Evolutionary conservation across 2,113 vertebrate species (phyloP).

Genomic region (Edolisoma coerulescens): DNA sequence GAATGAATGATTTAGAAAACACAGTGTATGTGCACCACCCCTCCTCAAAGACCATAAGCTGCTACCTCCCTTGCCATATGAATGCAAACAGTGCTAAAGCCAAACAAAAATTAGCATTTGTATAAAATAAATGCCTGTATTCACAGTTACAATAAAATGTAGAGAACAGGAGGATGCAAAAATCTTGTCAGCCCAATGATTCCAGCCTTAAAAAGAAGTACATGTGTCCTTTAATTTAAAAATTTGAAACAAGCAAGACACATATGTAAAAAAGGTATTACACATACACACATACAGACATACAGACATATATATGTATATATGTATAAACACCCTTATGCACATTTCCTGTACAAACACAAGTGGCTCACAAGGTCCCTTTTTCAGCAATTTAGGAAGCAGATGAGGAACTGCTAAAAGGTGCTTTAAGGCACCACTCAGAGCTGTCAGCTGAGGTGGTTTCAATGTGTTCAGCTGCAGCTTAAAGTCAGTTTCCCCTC

Average conservation of each 20-base stretch:
- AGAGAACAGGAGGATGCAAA: neutral
- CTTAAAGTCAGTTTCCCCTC: neutral
- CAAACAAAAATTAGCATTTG: neutral
- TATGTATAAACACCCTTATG: fast-evolving
- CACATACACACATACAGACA: too few species aligned
- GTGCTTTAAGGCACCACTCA: neutral
- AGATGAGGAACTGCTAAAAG: neutral
- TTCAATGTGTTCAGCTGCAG: neutral
- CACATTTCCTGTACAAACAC: neutral
- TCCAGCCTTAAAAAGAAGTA: neutral
- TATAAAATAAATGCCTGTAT: neutral
- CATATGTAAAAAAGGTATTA: neutral
- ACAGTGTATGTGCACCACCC: too few species aligned
- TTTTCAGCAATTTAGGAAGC: neutral
- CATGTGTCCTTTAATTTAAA: neutral
- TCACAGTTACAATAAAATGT: neutral
- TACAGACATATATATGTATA: too few species aligned
- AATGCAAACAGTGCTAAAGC: neutral
- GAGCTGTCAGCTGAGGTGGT: neutral
- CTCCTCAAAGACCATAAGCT: neutral
- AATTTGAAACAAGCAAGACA: neutral
- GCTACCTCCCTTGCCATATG: neutral
- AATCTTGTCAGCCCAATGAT: neutral
- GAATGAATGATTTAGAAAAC: neutral
- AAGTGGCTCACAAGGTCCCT: neutral